Base-by-base conservation (phyloP, 2,888 invertebrate species). In the Octonoba sinensis region DNA sequence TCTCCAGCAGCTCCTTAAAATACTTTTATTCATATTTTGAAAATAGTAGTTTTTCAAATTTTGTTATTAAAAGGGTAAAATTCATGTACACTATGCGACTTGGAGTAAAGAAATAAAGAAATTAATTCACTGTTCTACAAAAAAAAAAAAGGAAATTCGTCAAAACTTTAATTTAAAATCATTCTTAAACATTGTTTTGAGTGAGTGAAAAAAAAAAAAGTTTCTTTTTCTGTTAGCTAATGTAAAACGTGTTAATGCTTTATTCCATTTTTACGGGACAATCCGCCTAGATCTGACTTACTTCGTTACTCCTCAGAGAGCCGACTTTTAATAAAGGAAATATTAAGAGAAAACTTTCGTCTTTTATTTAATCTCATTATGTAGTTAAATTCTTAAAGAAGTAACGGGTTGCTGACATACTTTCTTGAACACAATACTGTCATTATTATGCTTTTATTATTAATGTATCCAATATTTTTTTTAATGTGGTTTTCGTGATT, bases 381-480 rank as follows among this genome's bases (percentile, higher is more conserved):
- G n/a, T 54, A 20, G 54, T 54, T 54, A 54, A 54, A 54, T 16
- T n/a, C 20, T 54, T 54, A 54, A 54, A 54, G 54, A 54, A 13
- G 20, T 54, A 54, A 54, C 8, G 1, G n/a, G 3, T 11, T 54
- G 0, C 18, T 20, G 20, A 1, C 18, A 54, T 8, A 54, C 20
- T 54, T 54, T 54, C 54, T n/a, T 54, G 18, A 54, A 54, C n/a
- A 20, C 20, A 54, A 54, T 18, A 20, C 13, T 54, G 54, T 18
- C 54, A 18, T 8, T n/a, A 54, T 8, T 54, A 36, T 36, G 36
- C 36, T 36, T 36, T 54, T 54, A n/a, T 18, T 54, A 54, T 54
- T 54, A 18, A 54, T 16, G 54, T 54, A 15, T 54, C 16, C 54
- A 12, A 18, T 15, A 54, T 16, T 12, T 54, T 16, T 54, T n/a